Base-by-base conservation (phyloP, 53 echinoderm and acorn worm species). In the Glandiceps talaboti region DNA sequence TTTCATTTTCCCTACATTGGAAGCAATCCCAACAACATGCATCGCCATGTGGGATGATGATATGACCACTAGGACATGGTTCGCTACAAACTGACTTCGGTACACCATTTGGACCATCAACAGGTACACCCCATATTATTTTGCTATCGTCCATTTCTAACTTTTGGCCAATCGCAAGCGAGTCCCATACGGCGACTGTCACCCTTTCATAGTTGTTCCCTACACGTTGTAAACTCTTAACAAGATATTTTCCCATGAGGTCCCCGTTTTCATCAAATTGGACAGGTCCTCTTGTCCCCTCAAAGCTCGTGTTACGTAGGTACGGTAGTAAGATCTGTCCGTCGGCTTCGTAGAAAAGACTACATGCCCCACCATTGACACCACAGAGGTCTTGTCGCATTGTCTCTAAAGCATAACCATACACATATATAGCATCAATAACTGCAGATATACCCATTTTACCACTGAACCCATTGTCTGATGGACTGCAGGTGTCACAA, bases 351-450 rank as follows among this genome's bases (percentile, higher is more conserved):
- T n/a, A 30, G 25, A 73, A 30, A 1, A 28, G 1, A 14, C 30
- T n/a, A 30, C 72, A 30, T 14, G 77, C 77, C 28, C 73, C 76
- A 1, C 33, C 14, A 14, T 14, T 32, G 76, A 28, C 45, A 1
- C 27, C 33, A 27, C 86, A 86, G 28, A 30, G 77, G n/a, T 80
- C 79, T 33, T 75, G 27, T 29, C 79, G 27, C 74, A 85, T 73
- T 1, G 75, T 31, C 14, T 85, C 75, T 25, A 85, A 75, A 6
- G 80, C 85, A 28, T 85, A 33, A 26, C 83, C 87, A 75, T 83
- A 87, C 1, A 83, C 87, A 27, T 80, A 81, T 12, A 87, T 80
- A 0, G 87, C 80, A 80, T 87, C 87, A 73, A 81, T 83, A 28
- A 84, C 77, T 0, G 87, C 73, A 0, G 76, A 33, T 29, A 75